Percentiles rank a stretch among this genome's conserved stretches.
These are phyloP conservation scores for Macroteleia sp. DNA, from an alignment of 2,888 invertebrate genomes.

Conservation along the genomic window DNA sequence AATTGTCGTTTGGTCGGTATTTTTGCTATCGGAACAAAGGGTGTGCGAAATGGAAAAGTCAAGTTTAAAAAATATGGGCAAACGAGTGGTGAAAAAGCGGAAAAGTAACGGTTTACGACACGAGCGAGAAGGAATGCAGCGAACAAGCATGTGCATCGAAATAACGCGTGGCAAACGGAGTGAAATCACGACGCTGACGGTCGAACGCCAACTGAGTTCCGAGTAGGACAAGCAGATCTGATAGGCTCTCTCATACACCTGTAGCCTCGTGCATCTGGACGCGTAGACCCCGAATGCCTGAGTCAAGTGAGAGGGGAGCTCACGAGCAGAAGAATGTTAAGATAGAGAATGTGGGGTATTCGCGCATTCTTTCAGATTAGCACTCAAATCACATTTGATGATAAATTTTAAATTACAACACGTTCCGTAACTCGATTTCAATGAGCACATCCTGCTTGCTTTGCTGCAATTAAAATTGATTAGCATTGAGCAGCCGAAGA, in stretches of 20 bases:
- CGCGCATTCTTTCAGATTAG: slow-evolving; percentile 40
- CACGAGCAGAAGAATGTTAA: slow-evolving; percentile 26
- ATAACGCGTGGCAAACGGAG: slow-evolving; percentile 5
- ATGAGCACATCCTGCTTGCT: too few species aligned
- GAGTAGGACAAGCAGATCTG: slow-evolving; percentile 67
- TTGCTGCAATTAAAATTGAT: too few species aligned
- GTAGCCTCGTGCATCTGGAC: slow-evolving; percentile 55
- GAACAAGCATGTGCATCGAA: slow-evolving; percentile 15
- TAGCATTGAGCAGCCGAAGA: too few species aligned
- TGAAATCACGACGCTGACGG: slow-evolving; percentile 70
- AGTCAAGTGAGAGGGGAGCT: slow-evolving; percentile 46
- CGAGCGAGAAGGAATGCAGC: slow-evolving; percentile 21
- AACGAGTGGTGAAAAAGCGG: neutral
- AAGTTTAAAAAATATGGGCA: too few species aligned
- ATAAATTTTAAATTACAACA: slow-evolving; percentile 25
- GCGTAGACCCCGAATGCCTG: slow-evolving; percentile 52
- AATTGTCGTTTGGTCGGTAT: neutral
- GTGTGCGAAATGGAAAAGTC: neutral
- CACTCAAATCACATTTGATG: slow-evolving; percentile 18
- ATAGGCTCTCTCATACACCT: slow-evolving; percentile 71
- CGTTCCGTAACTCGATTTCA: too few species aligned
- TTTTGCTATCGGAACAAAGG: too few species aligned
- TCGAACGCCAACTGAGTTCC: slow-evolving; percentile 72
- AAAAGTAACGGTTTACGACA: slow-evolving; percentile 38
- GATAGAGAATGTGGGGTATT: slow-evolving; percentile 37